Base-by-base conservation (phyloP, 2,888 invertebrate genomes). In the Yponomeuta malinellus region DNA sequence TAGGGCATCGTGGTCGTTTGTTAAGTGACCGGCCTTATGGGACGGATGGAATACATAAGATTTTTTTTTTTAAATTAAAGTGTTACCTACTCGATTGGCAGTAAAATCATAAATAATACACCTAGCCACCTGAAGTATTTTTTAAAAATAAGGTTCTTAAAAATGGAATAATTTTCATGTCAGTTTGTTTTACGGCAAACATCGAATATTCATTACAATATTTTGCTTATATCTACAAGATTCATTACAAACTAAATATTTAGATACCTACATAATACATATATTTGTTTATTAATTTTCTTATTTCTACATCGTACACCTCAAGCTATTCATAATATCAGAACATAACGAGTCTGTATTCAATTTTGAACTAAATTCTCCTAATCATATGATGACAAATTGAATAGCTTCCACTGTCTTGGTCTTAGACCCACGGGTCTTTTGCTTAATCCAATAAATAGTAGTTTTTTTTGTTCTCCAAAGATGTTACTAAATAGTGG, bases 401-500 rank as follows among this genome's bases (percentile, higher is more conserved):
- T n/a, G 23, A 43, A 43, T 23, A 68, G 68, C 68, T 43, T 68
- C 48, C 15, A 5, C n/a, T 23, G 8, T 9, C 43, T 48, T 43
- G 68, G 68, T 68, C 68, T 68, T 48, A 43, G 2, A 33, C 52
- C 52, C 15, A 15, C 4, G 15, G 52, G 52, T 59, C 52, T 59
- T 59, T 3, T 12, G 52, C 15, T 59, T 59, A 59, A 59, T 59
- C 52, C 52, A 15, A 59, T 59, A 59, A 59, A 15, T 59, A 59
- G 52, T 15, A 59, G 52, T 15, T 48, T 23, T 48, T 15, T 43
- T 43, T 43, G n/a, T 9, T 10, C n/a, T 23, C 6, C n/a, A 23
- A 31, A 59, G 68, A 52, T 68, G 48, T 52, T 68, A 52, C 67
- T 68, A 68, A 37, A 66, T 10, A 68, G 68, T 68, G 68, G 68